A percentile compares a stretch with the other conserved stretches of the same genome.
Conservation (phyloP, 2,797 vertebrate species). For the Salarias fasciatus region DNA sequence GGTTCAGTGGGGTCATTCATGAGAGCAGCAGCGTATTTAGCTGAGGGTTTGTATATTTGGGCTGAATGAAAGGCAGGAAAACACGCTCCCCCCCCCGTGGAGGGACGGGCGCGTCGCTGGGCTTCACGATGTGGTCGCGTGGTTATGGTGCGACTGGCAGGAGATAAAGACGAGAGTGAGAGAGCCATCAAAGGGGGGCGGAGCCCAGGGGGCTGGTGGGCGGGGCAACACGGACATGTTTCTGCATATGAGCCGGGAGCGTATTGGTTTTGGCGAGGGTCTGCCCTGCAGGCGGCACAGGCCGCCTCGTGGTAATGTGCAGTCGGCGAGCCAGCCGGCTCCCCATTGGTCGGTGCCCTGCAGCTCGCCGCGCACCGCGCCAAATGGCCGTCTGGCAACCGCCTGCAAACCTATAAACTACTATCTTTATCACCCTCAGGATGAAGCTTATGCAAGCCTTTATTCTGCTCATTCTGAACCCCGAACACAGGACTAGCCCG, state of each 20-base stretch:
- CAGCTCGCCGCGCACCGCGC: slow-evolving; percentile 43
- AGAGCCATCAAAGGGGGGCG: not conserved
- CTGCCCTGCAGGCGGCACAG: slow-evolving; percentile 17
- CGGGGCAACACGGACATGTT: not conserved
- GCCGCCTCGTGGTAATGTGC: slow-evolving; percentile 8
- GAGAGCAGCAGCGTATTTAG: slow-evolving; percentile 40
- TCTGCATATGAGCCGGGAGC: not conserved
- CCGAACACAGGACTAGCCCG: no score
- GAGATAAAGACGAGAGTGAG: not conserved
- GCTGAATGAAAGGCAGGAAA: slow-evolving; percentile 33
- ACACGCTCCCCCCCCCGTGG: not conserved
- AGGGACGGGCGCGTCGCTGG: slow-evolving; percentile 21
- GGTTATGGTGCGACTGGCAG: slow-evolving; percentile 14
- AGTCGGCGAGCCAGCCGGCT: slow-evolving; percentile 33
- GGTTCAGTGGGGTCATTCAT: slow-evolving; percentile 60
- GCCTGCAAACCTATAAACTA: slow-evolving; percentile 37
- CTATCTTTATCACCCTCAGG: slow-evolving; percentile 28
- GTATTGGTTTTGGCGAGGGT: slow-evolving; percentile 20
- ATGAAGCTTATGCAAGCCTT: not conserved
- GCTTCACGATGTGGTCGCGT: slow-evolving; percentile 12
- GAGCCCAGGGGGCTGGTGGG: not conserved
- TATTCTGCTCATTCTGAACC: no score
- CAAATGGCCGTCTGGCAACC: slow-evolving; percentile 45
- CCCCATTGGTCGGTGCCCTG: slow-evolving; percentile 11
- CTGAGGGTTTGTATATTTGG: slow-evolving; percentile 41